Evolutionary conservation across 2,797 vertebrate species (phyloP), one percentile per base, ranked within the genome.

Genomic region (Passerculus sandwichensis): DNA sequence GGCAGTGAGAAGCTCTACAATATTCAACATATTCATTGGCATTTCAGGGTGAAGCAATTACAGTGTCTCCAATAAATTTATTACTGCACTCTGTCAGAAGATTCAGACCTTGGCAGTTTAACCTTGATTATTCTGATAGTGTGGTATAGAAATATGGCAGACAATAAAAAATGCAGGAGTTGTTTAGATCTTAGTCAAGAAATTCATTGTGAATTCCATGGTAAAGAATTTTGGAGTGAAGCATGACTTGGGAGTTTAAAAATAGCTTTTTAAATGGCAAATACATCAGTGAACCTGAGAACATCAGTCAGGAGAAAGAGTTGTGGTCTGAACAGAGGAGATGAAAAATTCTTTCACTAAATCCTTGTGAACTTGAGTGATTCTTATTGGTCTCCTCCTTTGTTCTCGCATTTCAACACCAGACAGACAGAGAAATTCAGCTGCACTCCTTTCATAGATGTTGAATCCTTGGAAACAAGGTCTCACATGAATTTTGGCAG

Each of bases 71-170:
- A 71, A 36, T 72, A 85, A 76, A 95, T 96, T 92, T 96, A 96
- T 94, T 83, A 54, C 48, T 71, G 53, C 56, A 51, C 27, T 83
- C 44, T 92, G 44, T 83, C 56, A 88, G 66, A 54, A 64, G 36
- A 87, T 89, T 96, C 77, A 81, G 84, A 85, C 72, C 62, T 84
- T 93, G 90, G 48, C 66, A 61, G 27, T 92, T 96, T 92, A 90
- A 82, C 79, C 95, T 93, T 96, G 91, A 27, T 70, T 85, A 65
- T 70, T 82, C 64, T 72, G 82, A 85, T 45, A 47, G 53, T 53
- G 45, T 94, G 67, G 64, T 70, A 76, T 1, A 86, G 51, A 95
- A 94, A 91, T 79, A 90, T 36, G 32, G 48, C 3, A 7, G 50
- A 73, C 40, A 69, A 81, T 81, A 84, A 89, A 91, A 94, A 93